Evolutionary conservation across 1,140 invertebrate species (phyloP), one percentile per base, ranked within the genome.

Genomic region (Homalodisca vitripennis): DNA sequence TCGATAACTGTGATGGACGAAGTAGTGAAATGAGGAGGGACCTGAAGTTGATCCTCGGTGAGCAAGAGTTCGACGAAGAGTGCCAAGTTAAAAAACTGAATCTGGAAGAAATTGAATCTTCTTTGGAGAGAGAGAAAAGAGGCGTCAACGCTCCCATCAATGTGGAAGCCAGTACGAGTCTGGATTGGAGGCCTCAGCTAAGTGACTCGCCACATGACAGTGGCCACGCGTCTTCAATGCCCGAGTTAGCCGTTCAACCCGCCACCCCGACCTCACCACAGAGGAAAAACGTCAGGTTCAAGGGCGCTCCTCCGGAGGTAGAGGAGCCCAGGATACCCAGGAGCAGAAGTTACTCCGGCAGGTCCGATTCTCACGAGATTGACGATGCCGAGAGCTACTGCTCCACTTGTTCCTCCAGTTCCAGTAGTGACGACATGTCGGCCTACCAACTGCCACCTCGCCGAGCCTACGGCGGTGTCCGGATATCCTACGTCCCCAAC

Each of bases 401-500:
- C 79, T 94, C 92, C 60, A 94, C 93, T 0, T 95, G 93, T 75
- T 94, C 92, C 1, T 90, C 88, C 0, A 92, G 90, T 20, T 89
- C 87, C 68, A 92, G 91, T 14, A 92, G 91, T 47, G 92, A 92
- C 53, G 92, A 93, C 53, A 87, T 91, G 48, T 88, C 91, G 73
- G 91, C 91, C 66, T 94, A 95, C 77, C 85, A 91, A 48, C 77
- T 94, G 55, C 92, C 92, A 3, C 87, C 90, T 32, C 80, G 92
- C 73, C 81, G 89, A 74, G 90, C 92, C 14, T 94, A 93, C 77
- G 92, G 92, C 32, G 92, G 92, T 60, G 92, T 94, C 1, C 80
- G 92, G 53, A 93, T 94, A 71, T 93, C 92, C 12, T 95, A 95
- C 80, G 92, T 95, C 70, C 92, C 92, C 70, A 94, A 94, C 77